phyloP scores from a whole-genome alignment of 2,888 invertebrate genomes.

The Euzophera pinguis region DNA sequence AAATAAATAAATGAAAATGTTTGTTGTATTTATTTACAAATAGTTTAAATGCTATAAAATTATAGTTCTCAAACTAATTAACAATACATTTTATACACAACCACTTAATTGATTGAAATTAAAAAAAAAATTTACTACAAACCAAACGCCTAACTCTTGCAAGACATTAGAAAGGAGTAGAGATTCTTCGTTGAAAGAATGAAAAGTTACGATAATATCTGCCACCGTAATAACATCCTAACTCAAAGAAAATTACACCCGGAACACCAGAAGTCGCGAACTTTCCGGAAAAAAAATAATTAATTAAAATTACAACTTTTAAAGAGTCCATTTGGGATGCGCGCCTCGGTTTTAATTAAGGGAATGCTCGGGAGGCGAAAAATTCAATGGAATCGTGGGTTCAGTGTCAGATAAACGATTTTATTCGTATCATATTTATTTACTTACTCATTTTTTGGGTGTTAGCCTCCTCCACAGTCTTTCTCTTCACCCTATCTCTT shows the following conservation, averaged over 20 bases:
- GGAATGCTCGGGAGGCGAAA: conserved; percentile 13
- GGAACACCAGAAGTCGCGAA: neutral
- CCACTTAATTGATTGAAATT: no score
- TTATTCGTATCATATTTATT: neutral
- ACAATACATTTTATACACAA: no score
- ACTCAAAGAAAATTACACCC: neutral
- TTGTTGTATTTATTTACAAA: no score
- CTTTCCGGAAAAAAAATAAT: conserved; percentile 10
- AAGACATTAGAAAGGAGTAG: no score
- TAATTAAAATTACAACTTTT: conserved; percentile 17
- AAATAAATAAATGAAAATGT: no score
- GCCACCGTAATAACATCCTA: neutral
- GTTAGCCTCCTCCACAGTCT: no score
- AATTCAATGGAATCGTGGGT: conserved; percentile 13
- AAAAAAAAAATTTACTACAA: no score
- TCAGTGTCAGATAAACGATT: neutral
- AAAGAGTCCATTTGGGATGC: conserved; percentile 18
- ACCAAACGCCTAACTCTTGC: no score
- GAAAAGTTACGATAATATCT: neutral
- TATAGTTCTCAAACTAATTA: no score
- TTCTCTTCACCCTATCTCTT: no score
- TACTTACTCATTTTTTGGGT: no score
- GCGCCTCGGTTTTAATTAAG: conserved; percentile 17
- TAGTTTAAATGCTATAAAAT: neutral
- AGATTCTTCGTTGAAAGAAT: neutral